Base-by-base conservation (phyloP, 2,888 invertebrate species). In the Mesorhabditis sp. region DNA sequence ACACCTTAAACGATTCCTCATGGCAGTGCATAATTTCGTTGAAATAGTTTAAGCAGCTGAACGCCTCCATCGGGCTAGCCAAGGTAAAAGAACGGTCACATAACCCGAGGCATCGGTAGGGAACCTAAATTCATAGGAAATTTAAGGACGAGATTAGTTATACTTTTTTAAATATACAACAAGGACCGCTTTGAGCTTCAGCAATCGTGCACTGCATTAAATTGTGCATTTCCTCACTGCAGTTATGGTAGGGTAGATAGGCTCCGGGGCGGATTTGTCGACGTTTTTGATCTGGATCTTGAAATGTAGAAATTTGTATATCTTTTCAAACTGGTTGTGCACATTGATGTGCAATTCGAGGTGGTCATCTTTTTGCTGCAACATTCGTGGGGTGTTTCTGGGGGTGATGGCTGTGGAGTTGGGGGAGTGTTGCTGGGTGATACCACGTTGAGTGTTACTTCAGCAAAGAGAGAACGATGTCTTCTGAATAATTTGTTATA, bases 241-340 rank as follows among this genome's bases (percentile, higher is more conserved):
- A 50, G n/a, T 50, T 50, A n/a, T 50, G 58, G n/a, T 50, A 50
- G 10, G 58, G 58, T 50, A 50, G 58, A 50, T 50, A 50, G 58
- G 58, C 58, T 13, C 58, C 58, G 58, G 58, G 58, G n/a, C 58
- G 58, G 58, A 50, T 50, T n/a, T 50, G 58, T 10, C n/a, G 58
- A 2, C 58, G 58, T 13, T 10, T 10, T 50, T 10, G n/a, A 50
- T n/a, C 58, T 50, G n/a, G n/a, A 50, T 13, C 7, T 50, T 10
- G 58, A 50, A 50, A 50, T 50, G 58, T 50, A 13, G 58, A 50
- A n/a, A n/a, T 13, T 13, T 13, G n/a, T 10, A 50, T 10, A 50
- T 13, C 1, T 50, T 50, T 50, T n/a, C 7, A 2, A 13, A 50
- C 58, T n/a, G 7, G n/a, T 50, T 13, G 58, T 50, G 58, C 58